Base-by-base conservation (phyloP, 2,888 invertebrate genomes). In the Cephus rjabovi region DNA sequence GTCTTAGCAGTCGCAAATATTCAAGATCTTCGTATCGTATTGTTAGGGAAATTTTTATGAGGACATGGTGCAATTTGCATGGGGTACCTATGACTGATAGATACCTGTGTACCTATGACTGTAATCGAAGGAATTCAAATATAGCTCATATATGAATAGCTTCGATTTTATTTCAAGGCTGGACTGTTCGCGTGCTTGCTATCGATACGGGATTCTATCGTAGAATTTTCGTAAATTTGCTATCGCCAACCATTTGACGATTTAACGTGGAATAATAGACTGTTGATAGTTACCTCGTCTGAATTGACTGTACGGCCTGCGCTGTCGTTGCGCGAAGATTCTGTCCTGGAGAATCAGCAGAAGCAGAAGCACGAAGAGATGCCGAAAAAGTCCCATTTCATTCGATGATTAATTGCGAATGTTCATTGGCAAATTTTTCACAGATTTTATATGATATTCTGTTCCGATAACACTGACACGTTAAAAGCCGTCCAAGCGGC, bases 341-440 rank as follows among this genome's bases (percentile, higher is more conserved):
- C 81, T 77, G 77, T 80, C 80, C 76, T 80, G 78, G 78, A 85
- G 35, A 68, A 79, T 80, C 74, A 85, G 79, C 78, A 87, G 79
- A 30, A 87, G 81, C 34, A 83, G 79, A 80, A 85, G 80, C 79
- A 82, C 74, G 75, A 85, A 77, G 78, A 83, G 75, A 77, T 80
- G 79, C 74, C 75, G 82, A 80, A 79, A 79, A 82, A 80, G 84
- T 82, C 76, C 83, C 87, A 87, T 87, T 80, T 82, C 84, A 83
- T 82, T 83, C 77, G 74, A 56, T 56, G 75, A 81, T 81, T 81
- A 74, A 71, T 73, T 73, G 81, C 80, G 74, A 79, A 56, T 81
- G 81, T 76, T 85, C 84, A 83, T 86, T 83, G 80, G 83, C 77
- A 75, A 71, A 76, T 15, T 56, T 56, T 15, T 56, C 23, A 56